These are phyloP conservation scores for Thelaira solivaga DNA, from an alignment of 2,888 invertebrate species.

Conservation along the genomic window DNA sequence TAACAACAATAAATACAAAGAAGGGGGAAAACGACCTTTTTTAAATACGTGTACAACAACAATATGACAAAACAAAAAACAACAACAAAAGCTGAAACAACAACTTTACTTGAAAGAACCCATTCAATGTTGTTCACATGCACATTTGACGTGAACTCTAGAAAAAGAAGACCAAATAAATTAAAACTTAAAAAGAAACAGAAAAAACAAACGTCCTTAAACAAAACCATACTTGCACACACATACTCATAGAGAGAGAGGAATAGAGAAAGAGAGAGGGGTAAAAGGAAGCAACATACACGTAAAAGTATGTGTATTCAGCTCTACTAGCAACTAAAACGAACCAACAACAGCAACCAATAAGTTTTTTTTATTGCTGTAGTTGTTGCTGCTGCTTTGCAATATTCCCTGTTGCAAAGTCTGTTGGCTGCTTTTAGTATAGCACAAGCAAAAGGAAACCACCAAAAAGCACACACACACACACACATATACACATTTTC, in stretches of 20 bases:
- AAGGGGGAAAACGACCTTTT: slow-evolving; percentile 32
- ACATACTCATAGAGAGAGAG: background rate
- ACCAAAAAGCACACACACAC: background rate
- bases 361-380: slow-evolving; percentile 22
- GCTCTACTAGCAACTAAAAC: slow-evolving; percentile 15
- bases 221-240: background rate
- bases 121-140: slow-evolving; percentile 45
- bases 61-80: background rate
- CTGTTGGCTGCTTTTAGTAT: slow-evolving; percentile 30
- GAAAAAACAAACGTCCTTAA: slow-evolving; percentile 38
- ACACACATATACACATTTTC: background rate
- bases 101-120: slow-evolving; percentile 33
- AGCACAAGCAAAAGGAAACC: background rate
- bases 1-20: background rate
- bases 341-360: slow-evolving; percentile 1
- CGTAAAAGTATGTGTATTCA: background rate
- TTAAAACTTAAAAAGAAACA: too few species aligned
- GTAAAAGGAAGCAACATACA: background rate
- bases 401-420: slow-evolving; percentile 30
- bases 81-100: slow-evolving; percentile 2
- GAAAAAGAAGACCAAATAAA: background rate
- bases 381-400: slow-evolving; percentile 31
- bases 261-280: background rate
- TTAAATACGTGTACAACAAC: background rate
- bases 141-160: slow-evolving; percentile 51